Base-by-base conservation (phyloP, 2,113 vertebrate species). In the Tragelaphus scriptus region DNA sequence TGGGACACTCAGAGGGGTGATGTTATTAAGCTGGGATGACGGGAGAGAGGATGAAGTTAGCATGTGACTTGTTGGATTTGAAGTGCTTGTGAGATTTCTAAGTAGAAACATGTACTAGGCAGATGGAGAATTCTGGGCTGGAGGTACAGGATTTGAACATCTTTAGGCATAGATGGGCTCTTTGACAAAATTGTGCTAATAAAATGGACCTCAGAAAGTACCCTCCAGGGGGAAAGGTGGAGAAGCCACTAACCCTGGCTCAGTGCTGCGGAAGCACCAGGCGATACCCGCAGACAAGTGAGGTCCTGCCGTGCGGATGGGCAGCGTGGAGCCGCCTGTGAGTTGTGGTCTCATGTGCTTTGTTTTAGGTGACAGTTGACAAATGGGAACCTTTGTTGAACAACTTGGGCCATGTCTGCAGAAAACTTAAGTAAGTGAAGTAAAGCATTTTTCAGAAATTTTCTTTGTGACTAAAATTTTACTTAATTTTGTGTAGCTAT, bases 301-400 rank as follows among this genome's bases (percentile, higher is more conserved):
- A n/a, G 23, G 28, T 40, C 4, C 49, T 44, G 65, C n/a, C 30
- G 40, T 59, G 2, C 47, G 32, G 17, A 25, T 5, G 47, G 32
- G 32, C 16, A 59, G 13, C 49, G 9, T 21, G 25, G 56, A n/a
- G 61, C 49, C 12, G 44, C 2, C 0, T 40, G 3, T 19, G 44
- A 94, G 14, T 95, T 19, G 0, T 14, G n/a, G 21, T 58, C 85
- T 92, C 44, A 40, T 94, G 71, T 88, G n/a, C 89, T 80, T 10
- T 97, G 94, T 98, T 99, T 53, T 97, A 99, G 99, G 99, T 99
- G 44, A 99, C 99, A 14, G 99, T 99, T 97, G 99, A 99, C 98
- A 99, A 99, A 97, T 99, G 99, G 99, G 99, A 99, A 96, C 99
- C 99, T 96, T 98, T 99, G 94, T 95, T 99, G 98, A 99, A 99